Evolutionary conservation across 92 coral and sea anemone genomes (phyloP).

Genomic region (Phymanthus crucifer): DNA sequence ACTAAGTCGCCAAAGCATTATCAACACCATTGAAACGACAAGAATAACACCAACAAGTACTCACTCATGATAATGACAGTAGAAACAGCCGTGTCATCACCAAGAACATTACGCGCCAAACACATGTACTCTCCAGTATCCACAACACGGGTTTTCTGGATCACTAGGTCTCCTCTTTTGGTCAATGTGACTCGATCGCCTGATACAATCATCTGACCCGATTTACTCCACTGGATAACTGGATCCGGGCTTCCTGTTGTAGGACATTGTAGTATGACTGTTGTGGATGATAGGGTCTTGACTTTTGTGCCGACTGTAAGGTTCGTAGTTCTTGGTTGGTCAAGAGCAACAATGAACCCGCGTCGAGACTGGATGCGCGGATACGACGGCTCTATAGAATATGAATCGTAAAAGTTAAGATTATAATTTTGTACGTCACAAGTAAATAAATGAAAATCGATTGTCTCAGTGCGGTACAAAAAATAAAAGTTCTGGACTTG

Average conservation of each 20-base stretch:
- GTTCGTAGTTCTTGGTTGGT: slow-evolving; percentile 23
- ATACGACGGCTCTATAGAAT: slow-evolving; percentile 15
- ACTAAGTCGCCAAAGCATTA: neutral
- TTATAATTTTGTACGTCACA: too few species aligned
- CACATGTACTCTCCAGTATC: slow-evolving; percentile 43
- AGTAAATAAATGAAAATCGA: too few species aligned
- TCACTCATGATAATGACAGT: slow-evolving; percentile 28
- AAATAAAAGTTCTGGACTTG: too few species aligned
- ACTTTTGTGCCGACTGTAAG: slow-evolving; percentile 45
- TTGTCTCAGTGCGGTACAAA: too few species aligned
- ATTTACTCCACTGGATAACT: slow-evolving; percentile 45
- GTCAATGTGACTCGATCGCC: slow-evolving; percentile 30
- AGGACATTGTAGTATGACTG: slow-evolving; percentile 48
- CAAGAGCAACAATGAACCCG: slow-evolving; percentile 13
- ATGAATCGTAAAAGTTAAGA: neutral
- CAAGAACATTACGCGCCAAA: slow-evolving; percentile 30
- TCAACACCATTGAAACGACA: neutral
- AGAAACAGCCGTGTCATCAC: slow-evolving; percentile 28
- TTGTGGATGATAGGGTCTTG: slow-evolving; percentile 40
- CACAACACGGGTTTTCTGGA: slow-evolving; percentile 16
- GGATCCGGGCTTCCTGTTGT: slow-evolving; percentile 54
- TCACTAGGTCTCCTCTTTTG: slow-evolving; percentile 10
- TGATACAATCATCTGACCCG: slow-evolving; percentile 19
- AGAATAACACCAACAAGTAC: neutral
- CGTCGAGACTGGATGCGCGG: slow-evolving; percentile 22